Evolutionary conservation across 2,113 vertebrate species (phyloP).

Genomic region (Raphicerus campestris): DNA sequence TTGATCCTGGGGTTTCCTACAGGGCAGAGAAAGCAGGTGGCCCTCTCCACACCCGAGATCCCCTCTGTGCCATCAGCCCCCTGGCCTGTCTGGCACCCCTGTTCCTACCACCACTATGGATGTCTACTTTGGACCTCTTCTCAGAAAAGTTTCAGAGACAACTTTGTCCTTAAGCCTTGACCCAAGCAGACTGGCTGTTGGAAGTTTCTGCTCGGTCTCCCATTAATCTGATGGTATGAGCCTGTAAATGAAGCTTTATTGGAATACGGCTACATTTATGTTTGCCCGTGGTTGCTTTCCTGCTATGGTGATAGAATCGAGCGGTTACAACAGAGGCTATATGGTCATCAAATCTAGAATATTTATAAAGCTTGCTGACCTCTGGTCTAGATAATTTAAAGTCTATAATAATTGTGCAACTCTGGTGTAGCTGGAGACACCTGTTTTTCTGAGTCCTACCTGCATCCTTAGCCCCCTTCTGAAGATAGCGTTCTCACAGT

Average conservation of each 20-base stretch:
- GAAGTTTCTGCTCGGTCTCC: neutral
- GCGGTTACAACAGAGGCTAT: neutral
- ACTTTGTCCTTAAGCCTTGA: neutral
- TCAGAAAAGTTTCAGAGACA: neutral
- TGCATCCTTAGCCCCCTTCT: neutral
- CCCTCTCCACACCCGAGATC: neutral
- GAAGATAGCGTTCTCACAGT: neutral
- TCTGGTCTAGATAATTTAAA: neutral
- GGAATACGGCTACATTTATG: neutral
- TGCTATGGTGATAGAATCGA: neutral
- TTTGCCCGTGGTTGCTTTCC: neutral
- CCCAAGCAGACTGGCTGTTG: neutral
- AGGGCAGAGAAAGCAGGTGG: neutral
- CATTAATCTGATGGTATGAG: neutral
- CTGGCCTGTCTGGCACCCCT: no score
- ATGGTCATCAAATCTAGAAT: neutral
- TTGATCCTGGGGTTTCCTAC: neutral
- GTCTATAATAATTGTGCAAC: neutral
- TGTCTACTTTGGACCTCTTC: neutral
- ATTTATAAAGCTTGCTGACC: neutral
- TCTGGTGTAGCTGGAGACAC: neutral
- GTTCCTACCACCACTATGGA: neutral
- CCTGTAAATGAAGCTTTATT: neutral
- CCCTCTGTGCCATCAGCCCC: neutral
- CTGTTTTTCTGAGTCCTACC: neutral